Evolutionary conservation across 1,140 invertebrate species (phyloP).

Genomic region (Drosophila elegans): DNA sequence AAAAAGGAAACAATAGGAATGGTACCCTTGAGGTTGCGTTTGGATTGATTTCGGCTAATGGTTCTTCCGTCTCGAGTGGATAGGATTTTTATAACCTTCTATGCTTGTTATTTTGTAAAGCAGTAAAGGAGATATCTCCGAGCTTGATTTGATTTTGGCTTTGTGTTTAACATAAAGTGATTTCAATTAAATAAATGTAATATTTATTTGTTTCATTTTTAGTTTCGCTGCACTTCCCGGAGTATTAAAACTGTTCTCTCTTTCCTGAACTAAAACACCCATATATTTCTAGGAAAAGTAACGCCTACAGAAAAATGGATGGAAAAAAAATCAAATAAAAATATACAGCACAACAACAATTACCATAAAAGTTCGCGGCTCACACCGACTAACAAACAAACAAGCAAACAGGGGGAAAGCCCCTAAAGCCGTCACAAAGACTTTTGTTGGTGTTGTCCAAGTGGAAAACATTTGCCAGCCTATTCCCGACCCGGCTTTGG

Average conservation of each 20-base stretch:
- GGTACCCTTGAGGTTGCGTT: constrained; percentile 39
- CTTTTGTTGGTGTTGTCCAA: constrained; percentile 69
- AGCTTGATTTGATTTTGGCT: too few relatives aligned
- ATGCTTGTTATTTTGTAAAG: not conserved
- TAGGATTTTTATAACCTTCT: constrained; percentile 17
- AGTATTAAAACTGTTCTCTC: too few relatives aligned
- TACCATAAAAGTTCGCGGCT: constrained; percentile 54
- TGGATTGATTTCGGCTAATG: constrained; percentile 59
- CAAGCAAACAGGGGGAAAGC: constrained; percentile 38
- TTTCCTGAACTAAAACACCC: not conserved
- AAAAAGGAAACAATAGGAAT: constrained; percentile 27
- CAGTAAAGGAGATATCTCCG: not conserved
- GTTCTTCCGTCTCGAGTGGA: constrained; percentile 17
- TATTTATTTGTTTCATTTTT: not conserved
- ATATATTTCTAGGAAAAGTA: constrained; percentile 53
- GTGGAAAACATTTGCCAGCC: constrained; percentile 76
- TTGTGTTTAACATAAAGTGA: too few relatives aligned
- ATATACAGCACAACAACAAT: constrained; percentile 29
- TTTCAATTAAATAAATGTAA: too few relatives aligned
- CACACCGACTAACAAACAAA: constrained; percentile 40
- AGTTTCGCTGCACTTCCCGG: not conserved
- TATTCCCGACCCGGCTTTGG: constrained; percentile 36
- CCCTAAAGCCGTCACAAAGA: constrained; percentile 43
- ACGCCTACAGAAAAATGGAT: constrained; percentile 42
- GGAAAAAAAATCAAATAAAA: constrained; percentile 36